phyloP scores from a whole-genome alignment of 2,888 invertebrate genomes.

The Xylota segnis region DNA sequence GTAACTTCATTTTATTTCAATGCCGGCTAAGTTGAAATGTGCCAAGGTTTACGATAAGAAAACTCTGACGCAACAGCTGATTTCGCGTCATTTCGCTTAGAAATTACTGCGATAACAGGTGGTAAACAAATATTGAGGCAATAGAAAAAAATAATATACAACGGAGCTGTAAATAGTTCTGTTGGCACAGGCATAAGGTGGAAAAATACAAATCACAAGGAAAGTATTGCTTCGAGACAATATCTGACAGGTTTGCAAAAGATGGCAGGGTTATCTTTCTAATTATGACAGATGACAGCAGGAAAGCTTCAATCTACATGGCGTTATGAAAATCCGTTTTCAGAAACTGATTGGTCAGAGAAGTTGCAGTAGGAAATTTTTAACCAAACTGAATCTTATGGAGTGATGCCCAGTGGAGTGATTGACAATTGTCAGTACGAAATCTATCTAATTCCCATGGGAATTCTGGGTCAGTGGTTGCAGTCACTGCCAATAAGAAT shows the following conservation, averaged over 20 bases:
- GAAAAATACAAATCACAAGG: background rate
- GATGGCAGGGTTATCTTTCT: too few species aligned
- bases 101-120: conserved; percentile 40
- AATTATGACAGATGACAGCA: too few species aligned
- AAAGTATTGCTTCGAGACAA: background rate
- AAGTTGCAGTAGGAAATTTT: too few species aligned
- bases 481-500: too few species aligned
- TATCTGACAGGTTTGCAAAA: too few species aligned
- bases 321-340: too few species aligned
- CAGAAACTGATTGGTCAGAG: too few species aligned
- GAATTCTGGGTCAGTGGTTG: too few species aligned
- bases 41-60: conserved; percentile 46
- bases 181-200: background rate
- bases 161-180: conserved; percentile 3
- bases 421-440: too few species aligned
- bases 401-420: too few species aligned
- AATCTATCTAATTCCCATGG: too few species aligned
- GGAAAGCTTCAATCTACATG: background rate
- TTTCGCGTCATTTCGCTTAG: conserved; percentile 12
- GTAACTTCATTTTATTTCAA: conserved; percentile 27
- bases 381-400: too few species aligned
- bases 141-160: background rate
- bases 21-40: conserved; percentile 28
- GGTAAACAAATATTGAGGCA: conserved; percentile 42
- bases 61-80: conserved; percentile 15